Conservation (phyloP, 2,113 vertebrate species). For the Malurus alboscapulatus region DNA sequence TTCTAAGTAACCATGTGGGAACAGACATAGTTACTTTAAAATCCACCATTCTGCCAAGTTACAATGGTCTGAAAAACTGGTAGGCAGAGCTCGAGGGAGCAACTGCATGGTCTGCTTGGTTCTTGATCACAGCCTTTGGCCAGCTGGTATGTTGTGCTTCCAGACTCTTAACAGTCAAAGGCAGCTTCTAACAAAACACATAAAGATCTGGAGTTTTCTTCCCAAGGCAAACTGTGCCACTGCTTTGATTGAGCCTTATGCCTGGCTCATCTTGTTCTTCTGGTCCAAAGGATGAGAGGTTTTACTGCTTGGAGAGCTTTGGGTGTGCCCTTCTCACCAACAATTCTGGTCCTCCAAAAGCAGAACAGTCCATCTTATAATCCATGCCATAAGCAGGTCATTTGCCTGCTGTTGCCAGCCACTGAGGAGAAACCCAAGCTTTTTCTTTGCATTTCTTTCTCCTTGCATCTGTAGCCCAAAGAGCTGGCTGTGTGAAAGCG, state of each 20-base stretch:
- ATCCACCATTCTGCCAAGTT: not conserved
- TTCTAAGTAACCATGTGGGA: not conserved
- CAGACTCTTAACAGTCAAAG: not conserved
- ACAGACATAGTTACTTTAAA: not conserved
- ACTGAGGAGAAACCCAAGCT: not conserved
- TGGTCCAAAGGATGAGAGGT: not conserved
- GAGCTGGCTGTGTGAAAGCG: not conserved
- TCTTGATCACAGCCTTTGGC: not conserved
- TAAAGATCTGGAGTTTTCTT: not conserved
- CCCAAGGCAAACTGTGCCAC: not conserved
- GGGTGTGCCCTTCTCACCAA: not conserved
- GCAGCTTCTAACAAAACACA: not conserved
- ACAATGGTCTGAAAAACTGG: not conserved
- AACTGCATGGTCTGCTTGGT: not conserved
- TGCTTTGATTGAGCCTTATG: not conserved
- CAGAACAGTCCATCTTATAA: not conserved
- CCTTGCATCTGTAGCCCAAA: not conserved
- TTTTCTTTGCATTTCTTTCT: not conserved
- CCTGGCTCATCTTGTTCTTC: slow-evolving; percentile 13
- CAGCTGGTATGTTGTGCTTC: not conserved
- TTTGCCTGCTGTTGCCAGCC: not conserved
- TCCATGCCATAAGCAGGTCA: not conserved
- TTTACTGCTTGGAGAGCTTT: not conserved
- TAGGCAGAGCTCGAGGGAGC: not conserved
- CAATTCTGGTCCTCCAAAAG: not conserved